phyloP scores from a whole-genome alignment of 1,140 invertebrate genomes.

The Aplysia californica region DNA sequence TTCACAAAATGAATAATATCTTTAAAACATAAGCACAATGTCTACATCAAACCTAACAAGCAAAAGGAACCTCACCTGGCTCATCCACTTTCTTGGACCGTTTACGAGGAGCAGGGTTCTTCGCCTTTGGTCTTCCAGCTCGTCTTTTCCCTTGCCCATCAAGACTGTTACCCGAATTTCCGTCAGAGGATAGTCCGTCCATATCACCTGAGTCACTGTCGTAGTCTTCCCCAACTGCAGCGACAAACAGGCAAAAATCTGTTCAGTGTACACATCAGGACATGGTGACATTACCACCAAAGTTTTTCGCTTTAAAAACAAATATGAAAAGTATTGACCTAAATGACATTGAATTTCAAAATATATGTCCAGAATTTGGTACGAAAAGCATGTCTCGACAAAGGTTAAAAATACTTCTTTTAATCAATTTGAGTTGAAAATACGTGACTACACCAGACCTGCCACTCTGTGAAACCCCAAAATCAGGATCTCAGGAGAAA shows the following conservation, averaged over 20 bases:
- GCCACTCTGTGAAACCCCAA: too few relatives aligned
- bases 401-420: background rate
- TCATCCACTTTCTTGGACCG: slow-evolving; percentile 12
- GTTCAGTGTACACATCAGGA: background rate
- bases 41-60: too few relatives aligned
- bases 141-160: background rate
- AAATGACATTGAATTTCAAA: background rate
- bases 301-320: too few relatives aligned
- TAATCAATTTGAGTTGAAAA: too few relatives aligned
- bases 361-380: background rate
- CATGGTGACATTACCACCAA: background rate
- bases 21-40: too few relatives aligned
- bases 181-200: background rate
- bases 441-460: too few relatives aligned
- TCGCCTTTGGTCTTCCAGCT: background rate
- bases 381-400: background rate
- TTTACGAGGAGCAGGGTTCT: background rate
- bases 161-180: background rate
- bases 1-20: too few relatives aligned
- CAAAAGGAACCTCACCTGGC: too few relatives aligned
- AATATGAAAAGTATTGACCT: background rate
- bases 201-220: slow-evolving; percentile 2
- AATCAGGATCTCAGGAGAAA: too few relatives aligned
- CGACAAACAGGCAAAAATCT: background rate
- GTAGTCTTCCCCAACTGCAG: too few relatives aligned